Evolutionary conservation across 1,140 invertebrate genomes (phyloP), one percentile per base, ranked within the genome.

Genomic region (Brachionus rotundiformis): DNA sequence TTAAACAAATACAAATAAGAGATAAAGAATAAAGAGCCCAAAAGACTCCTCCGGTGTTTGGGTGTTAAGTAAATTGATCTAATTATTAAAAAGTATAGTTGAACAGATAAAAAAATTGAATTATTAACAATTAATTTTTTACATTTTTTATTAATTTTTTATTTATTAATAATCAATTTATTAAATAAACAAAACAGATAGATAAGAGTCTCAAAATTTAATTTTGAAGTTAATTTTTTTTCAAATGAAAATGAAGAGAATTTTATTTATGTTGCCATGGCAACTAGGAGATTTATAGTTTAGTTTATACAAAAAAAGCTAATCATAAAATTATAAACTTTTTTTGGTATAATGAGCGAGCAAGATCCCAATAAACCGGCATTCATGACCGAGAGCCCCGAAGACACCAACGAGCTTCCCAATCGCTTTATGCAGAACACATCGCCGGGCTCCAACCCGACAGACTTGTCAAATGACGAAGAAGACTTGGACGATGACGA

Each of bases 371-470:
- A 39, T 6, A 68, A 68, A 36, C 1, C 63, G 33, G 27, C 31
- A 23, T 68, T 68, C 36, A 33, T 68, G 63, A 68, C 63, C 31
- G 63, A 68, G 29, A 68, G n/a, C n/a, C 63, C 63, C 5, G 63
- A 68, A 16, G 63, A 68, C 31, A 68, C 36, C 27, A 68, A 68
- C 63, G 63, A 68, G 31, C 31, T 68, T 8, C 63, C 63, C 16
- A 68, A 68, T 19, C 27, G 63, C n/a, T 68, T 68, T 33, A 5
- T 36, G 29, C 29, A 68, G 36, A 68, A 68, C 33, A 68, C 29
- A 31, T 31, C 27, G n/a, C 33, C 39, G n/a, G 10, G n/a, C 39
- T 41, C 39, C 1, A 10, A 13, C 10, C 10, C 63, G 0, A 33
- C 10, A 31, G 31, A 68, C 33, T 68, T 16, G 33, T 19, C 16